Conservation (phyloP, 2,888 invertebrate species). For the Colostygia pectinataria region DNA sequence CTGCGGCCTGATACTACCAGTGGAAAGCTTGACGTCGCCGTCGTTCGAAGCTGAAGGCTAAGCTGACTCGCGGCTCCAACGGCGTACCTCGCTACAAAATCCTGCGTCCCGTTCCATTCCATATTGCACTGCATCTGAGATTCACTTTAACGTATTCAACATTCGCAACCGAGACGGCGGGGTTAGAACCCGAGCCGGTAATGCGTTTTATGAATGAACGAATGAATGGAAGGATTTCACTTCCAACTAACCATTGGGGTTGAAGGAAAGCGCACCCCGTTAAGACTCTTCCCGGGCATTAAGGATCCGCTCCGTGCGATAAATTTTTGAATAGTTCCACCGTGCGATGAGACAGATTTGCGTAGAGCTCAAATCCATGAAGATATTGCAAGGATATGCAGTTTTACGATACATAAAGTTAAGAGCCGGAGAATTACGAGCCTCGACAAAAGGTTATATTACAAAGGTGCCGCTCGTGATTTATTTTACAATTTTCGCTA, state of each 20-base stretch:
- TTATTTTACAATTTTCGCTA: conserved; percentile 27
- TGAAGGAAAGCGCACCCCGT: conserved; percentile 57
- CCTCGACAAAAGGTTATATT: conserved; percentile 44
- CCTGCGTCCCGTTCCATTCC: conserved; percentile 65
- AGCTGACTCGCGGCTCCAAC: conserved; percentile 58
- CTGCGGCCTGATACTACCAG: conserved; percentile 47
- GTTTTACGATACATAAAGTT: conserved; percentile 61
- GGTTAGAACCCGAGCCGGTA: conserved; percentile 59
- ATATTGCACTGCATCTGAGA: conserved; percentile 61
- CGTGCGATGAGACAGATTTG: conserved; percentile 33
- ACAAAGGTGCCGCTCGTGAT: conserved; percentile 38
- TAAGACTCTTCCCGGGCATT: conserved; percentile 24
- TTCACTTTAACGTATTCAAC: conserved; percentile 65
- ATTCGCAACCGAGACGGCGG: conserved; percentile 55
- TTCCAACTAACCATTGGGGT: conserved; percentile 68
- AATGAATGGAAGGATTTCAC: conserved; percentile 72
- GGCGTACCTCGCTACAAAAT: conserved; percentile 69
- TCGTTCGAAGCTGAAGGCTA: conserved; percentile 46
- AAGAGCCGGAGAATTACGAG: conserved; percentile 49
- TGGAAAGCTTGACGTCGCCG: conserved; percentile 55
- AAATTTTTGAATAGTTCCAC: conserved; percentile 42
- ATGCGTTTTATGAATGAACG: conserved; percentile 77
- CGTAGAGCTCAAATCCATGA: conserved; percentile 47
- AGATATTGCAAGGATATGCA: conserved; percentile 41
- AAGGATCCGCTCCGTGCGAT: conserved; percentile 40